Percentiles rank a stretch among this genome's conserved stretches.
Conservation (phyloP, 2,888 invertebrate species). For the Pseudococcus jackbeardsleyi region DNA sequence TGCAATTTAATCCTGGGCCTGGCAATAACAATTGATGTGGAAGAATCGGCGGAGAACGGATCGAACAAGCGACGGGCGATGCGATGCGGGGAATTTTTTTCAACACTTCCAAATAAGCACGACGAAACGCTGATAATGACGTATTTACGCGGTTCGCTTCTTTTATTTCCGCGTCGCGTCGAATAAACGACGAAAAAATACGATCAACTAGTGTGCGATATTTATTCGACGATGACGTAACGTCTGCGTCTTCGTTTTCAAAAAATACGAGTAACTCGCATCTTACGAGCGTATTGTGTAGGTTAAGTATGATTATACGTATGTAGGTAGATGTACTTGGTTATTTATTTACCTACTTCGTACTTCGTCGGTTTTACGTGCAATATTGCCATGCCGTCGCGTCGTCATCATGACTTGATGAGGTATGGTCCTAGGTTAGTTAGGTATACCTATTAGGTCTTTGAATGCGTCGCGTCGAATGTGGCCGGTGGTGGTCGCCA, state of each 20-base stretch:
- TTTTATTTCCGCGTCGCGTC: not conserved
- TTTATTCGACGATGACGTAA: not conserved
- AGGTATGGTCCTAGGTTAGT: too few species aligned
- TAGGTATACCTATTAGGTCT: too few species aligned
- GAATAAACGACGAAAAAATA: not conserved
- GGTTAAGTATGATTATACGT: too few species aligned
- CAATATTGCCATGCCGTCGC: too few species aligned
- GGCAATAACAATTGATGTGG: not conserved
- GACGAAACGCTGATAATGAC: not conserved
- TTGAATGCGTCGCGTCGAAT: too few species aligned
- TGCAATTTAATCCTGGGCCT: constrained; percentile 7
- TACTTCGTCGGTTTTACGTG: too few species aligned
- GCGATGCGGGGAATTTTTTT: too few species aligned
- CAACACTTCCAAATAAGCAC: not conserved
- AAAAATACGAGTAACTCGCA: not conserved
- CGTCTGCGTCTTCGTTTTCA: not conserved
- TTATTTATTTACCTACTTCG: too few species aligned
- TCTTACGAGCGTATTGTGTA: not conserved
- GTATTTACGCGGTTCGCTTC: constrained; percentile 14
- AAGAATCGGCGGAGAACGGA: not conserved
- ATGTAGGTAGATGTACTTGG: too few species aligned
- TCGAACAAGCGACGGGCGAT: too few species aligned
- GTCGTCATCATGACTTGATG: too few species aligned
- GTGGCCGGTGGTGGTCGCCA: too few species aligned
- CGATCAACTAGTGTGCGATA: constrained; percentile 11